Base-by-base conservation (phyloP, 2,113 vertebrate genomes). In the Bombycilla garrulus region DNA sequence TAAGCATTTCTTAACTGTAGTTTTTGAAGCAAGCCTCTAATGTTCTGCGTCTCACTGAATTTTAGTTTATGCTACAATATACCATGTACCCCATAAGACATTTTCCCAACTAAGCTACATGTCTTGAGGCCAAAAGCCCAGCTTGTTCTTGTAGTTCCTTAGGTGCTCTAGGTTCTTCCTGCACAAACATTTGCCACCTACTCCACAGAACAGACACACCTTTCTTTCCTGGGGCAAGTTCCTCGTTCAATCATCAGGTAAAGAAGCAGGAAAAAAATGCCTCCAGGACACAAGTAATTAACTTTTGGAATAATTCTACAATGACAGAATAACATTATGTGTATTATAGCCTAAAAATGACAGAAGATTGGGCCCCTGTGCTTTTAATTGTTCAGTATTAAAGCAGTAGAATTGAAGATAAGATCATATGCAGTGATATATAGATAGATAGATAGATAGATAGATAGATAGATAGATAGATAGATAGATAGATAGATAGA, bases 1-100 rank as follows among this genome's bases (percentile, higher is more conserved):
- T 72, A 42, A 33, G 8, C 2, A 5, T n/a, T 69, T 54, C 58
- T 77, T 71, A 72, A 58, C 26, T 83, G 47, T 53, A 38, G 10
- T 66, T 48, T 44, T 64, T 89, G 25, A 86, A 82, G 31, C 31
- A 79, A 61, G 9, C n/a, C 25, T 82, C 47, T 86, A 36, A 54
- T 48, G 11, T 22, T 11, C 21, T 76, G 22, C 0, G 0, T 56
- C 19, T 61, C 6, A 3, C 5, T 48, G 36, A 44, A 33, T 77
- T 92, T 81, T 74, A 56, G 10, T 56, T 62, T 64, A 31, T 4
- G 28, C 9, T 35, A 12, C 20, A 47, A 26, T n/a, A 19, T 35
- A 76, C 8, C 29, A 44, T 35, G 10, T 50, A 42, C 5, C 5
- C 7, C 15, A 38, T n/a, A 10, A 67, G 72, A 54, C 33, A 38